Evolutionary conservation across 2,888 invertebrate species (phyloP).

Genomic region (Ecdyonurus torrentis): DNA sequence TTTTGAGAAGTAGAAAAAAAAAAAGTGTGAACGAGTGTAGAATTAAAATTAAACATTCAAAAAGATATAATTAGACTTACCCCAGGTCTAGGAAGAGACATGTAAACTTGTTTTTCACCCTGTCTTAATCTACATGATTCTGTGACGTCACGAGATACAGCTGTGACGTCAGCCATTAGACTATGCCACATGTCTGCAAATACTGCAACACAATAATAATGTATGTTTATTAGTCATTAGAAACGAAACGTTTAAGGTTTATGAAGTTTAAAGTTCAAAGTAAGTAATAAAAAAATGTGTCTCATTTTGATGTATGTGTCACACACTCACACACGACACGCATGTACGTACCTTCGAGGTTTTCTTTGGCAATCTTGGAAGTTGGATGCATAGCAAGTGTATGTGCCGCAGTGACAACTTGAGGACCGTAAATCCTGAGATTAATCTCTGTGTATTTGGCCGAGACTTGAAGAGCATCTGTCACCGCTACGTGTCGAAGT

Average conservation of each 20-base stretch:
- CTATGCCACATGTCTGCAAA: constrained; percentile 93
- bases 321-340: too few relatives aligned
- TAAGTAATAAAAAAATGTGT: too few relatives aligned
- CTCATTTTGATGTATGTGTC: too few relatives aligned
- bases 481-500: constrained; percentile 84
- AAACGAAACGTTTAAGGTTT: too few relatives aligned
- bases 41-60: not conserved
- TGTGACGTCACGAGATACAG: constrained; percentile 76
- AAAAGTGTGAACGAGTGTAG: not conserved
- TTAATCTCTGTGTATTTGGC: constrained; percentile 94
- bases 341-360: constrained; percentile 53
- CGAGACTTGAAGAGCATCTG: constrained; percentile 87
- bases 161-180: constrained; percentile 78
- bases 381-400: constrained; percentile 81
- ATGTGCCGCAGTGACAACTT: constrained; percentile 85
- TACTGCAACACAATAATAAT: constrained; percentile 40
- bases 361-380: constrained; percentile 92
- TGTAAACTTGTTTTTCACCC: constrained; percentile 62
- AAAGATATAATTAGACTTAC: constrained; percentile 35
- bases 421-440: constrained; percentile 85
- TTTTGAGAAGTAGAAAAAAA: constrained; percentile 1
- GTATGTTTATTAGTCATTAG: too few relatives aligned
- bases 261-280: too few relatives aligned
- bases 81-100: constrained; percentile 88
- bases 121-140: constrained; percentile 50